Base-by-base conservation (phyloP, 2,113 vertebrate genomes). In the Hyla sarda region DNA sequence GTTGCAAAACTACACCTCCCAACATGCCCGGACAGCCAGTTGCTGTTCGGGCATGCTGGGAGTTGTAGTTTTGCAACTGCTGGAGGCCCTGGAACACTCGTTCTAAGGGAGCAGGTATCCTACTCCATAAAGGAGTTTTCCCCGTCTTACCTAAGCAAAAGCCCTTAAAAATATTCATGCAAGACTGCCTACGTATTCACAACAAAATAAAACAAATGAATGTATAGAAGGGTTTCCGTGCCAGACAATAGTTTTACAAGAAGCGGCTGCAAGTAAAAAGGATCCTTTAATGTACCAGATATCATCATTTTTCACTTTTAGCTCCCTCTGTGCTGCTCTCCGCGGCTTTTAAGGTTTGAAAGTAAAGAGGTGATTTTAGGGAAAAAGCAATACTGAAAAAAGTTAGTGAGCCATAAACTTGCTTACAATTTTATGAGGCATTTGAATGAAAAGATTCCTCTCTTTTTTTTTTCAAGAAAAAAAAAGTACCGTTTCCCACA, bases 321-420 rank as follows among this genome's bases (percentile, higher is more conserved):
- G 56, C n/a, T 81, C 58, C 78, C 56, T 81, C n/a, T 81, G 32
- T 17, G 77, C 34, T 62, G 5, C 32, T 45, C 56, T 62, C 54
- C 25, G 17, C 54, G 58, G 77, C 34, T 62, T 81, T 81, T 81
- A 47, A 47, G 34, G 37, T 81, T 28, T 65, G 12, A 65, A 62
- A 81, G 56, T 60, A 80, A 90, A 92, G 88, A n/a, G 85, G 91
- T 77, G 82, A 89, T 91, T 88, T 77, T 37, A 11, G 0, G 32
- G 52, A 82, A 84, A 84, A 92, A 91, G 87, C 2, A 50, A 88
- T 88, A 82, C 80, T 87, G 89, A 88, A 75, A 73, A 74, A 91
- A 89, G 88, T 87, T 87, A 81, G 87, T 54, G 41, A 37, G 77
- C 85, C 90, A 89, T 90, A 91, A 88, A 86, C 90, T 81, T 81